phyloP scores from a whole-genome alignment of 23 tunicate species.

The Botrylloides violaceus region DNA sequence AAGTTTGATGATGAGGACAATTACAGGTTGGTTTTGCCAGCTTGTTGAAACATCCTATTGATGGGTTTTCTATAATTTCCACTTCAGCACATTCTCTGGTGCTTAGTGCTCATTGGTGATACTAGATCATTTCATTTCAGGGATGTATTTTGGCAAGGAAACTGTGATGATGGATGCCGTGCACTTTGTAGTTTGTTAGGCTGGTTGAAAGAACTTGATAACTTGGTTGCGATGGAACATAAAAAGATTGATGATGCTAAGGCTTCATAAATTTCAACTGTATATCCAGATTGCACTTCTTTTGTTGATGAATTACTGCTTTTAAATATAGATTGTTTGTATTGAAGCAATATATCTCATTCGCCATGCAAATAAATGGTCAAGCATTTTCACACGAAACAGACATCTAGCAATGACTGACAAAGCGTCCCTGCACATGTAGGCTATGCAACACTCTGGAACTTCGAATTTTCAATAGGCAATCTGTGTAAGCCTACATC shows the following conservation, averaged over 20 bases:
- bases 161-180: constrained; percentile 70
- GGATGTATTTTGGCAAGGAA: constrained; percentile 67
- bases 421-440: too few relatives aligned
- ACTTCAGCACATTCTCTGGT: not conserved
- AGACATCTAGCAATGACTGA: too few relatives aligned
- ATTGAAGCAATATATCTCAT: too few relatives aligned
- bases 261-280: too few relatives aligned
- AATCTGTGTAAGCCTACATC: too few relatives aligned
- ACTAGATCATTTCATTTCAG: constrained; percentile 21
- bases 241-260: constrained; percentile 12
- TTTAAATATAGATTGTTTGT: too few relatives aligned
- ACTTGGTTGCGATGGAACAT: constrained; percentile 19
- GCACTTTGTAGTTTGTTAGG: constrained; percentile 39
- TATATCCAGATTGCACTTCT: too few relatives aligned
- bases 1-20: constrained; percentile 73
- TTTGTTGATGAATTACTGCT: too few relatives aligned
- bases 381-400: too few relatives aligned
- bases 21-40: constrained; percentile 40
- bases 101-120: not conserved
- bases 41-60: not conserved
- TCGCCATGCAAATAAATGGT: too few relatives aligned
- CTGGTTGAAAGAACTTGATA: constrained; percentile 55
- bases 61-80: not conserved
- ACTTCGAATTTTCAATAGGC: too few relatives aligned
- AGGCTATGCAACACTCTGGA: too few relatives aligned